Conservation (phyloP, 2,888 invertebrate species). For the Polietes domitor region DNA sequence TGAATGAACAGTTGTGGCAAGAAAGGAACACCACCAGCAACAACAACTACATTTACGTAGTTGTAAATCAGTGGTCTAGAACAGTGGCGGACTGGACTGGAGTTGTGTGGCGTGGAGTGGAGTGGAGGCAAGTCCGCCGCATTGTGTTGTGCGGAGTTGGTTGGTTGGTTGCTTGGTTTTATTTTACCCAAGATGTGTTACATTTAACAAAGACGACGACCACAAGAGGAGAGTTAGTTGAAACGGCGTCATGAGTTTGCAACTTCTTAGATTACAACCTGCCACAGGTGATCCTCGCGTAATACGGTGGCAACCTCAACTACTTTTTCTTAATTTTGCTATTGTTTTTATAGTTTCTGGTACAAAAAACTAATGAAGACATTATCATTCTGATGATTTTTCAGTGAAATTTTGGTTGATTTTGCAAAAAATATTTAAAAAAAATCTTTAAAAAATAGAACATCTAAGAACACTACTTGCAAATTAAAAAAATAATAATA, state of each 20-base stretch:
- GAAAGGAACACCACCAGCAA: conserved; percentile 7
- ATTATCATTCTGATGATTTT: no score
- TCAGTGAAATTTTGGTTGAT: no score
- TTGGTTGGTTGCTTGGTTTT: conserved; percentile 32
- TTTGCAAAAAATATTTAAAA: no score
- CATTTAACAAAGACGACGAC: conserved; percentile 59
- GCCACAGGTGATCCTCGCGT: neutral
- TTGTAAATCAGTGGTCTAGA: conserved; percentile 31
- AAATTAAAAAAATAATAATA: no score
- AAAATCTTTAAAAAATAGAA: no score
- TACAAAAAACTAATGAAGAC: no score
- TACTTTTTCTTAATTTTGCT: no score
- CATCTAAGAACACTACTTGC: no score
- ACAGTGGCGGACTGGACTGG: neutral
- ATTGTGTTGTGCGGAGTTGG: conserved; percentile 2
- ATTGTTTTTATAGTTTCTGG: no score
- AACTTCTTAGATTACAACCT: conserved; percentile 35
- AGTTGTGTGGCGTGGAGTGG: neutral
- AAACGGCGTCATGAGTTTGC: conserved; percentile 66
- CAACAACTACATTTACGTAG: conserved; percentile 1
- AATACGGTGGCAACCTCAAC: no score
- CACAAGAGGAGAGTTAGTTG: conserved; percentile 24
- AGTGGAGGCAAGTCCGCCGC: neutral
- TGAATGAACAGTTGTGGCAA: conserved; percentile 5
- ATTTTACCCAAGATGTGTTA: conserved; percentile 53